A percentile compares a stretch with the other conserved stretches of the same genome.
Conservation (phyloP, 1,140 invertebrate species). For the Nymphalis io region DNA sequence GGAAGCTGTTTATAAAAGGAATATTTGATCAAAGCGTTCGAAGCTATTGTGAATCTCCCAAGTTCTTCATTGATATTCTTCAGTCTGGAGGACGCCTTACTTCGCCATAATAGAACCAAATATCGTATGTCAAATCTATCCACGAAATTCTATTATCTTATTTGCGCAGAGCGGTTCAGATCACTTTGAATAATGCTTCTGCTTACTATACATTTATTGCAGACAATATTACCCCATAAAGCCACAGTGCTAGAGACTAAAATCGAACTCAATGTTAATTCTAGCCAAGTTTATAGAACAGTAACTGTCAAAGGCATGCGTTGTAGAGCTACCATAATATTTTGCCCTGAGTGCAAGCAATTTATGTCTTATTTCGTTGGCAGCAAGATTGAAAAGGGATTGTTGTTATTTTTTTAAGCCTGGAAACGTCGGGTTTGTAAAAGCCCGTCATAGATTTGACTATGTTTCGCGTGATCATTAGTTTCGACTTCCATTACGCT, state of each 20-base stretch:
- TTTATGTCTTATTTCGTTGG: slow-evolving; percentile 33
- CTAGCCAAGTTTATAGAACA: slow-evolving; percentile 47
- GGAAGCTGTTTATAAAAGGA: slow-evolving; percentile 9
- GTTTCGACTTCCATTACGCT: slow-evolving; percentile 53
- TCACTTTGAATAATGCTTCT: slow-evolving; percentile 47
- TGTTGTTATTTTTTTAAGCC: slow-evolving; percentile 29
- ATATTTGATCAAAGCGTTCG: slow-evolving; percentile 21
- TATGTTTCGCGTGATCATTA: slow-evolving; percentile 54
- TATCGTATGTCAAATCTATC: slow-evolving; percentile 49
- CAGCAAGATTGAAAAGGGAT: slow-evolving; percentile 35
- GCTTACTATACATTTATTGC: slow-evolving; percentile 23
- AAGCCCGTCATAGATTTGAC: slow-evolving; percentile 42
- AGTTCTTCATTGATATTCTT: slow-evolving; percentile 26
- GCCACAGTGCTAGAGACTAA: slow-evolving; percentile 22
- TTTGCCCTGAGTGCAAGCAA: slow-evolving; percentile 20
- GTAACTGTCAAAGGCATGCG: slow-evolving; percentile 60
- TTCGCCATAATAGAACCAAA: slow-evolving; percentile 32
- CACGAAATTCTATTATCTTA: slow-evolving; percentile 61
- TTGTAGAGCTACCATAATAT: slow-evolving; percentile 42
- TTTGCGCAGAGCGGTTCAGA: slow-evolving; percentile 50
- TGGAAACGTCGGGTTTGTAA: slow-evolving; percentile 32
- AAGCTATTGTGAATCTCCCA: slow-evolving; percentile 13
- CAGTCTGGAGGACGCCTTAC: slow-evolving; percentile 25
- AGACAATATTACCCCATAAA: slow-evolving; percentile 35
- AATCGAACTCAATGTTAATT: slow-evolving; percentile 19